Percentiles rank a stretch among this genome's conserved stretches.
These are phyloP conservation scores for Patella pellucida DNA, from an alignment of 2,888 invertebrate species.

Conservation along the genomic window DNA sequence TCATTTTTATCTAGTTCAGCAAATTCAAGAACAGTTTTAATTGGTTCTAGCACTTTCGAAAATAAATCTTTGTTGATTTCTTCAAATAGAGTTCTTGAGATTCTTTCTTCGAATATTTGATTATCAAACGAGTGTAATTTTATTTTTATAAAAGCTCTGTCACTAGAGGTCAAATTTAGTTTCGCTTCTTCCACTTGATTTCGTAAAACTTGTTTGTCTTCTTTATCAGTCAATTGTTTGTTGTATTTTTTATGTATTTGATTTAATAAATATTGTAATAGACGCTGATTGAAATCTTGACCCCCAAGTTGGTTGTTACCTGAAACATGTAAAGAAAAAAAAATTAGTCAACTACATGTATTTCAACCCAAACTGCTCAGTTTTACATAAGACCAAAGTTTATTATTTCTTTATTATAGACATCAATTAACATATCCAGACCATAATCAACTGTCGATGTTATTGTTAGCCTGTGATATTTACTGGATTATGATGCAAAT, in stretches of 20 bases:
- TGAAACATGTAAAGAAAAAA: slow-evolving; percentile 33
- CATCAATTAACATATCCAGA: too few relatives aligned
- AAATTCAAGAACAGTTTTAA: slow-evolving; percentile 70
- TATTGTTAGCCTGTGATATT: too few relatives aligned
- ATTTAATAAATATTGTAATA: slow-evolving; percentile 64
- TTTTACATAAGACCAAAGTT: neutral
- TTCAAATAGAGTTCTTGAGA: slow-evolving; percentile 72
- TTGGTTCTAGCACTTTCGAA: slow-evolving; percentile 71
- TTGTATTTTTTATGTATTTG: slow-evolving; percentile 60
- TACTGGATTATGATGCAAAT: too few relatives aligned
- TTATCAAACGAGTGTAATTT: slow-evolving; percentile 63
- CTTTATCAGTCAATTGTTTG: slow-evolving; percentile 64
- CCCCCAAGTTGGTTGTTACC: slow-evolving; percentile 74
- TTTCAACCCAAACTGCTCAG: neutral
- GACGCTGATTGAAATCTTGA: slow-evolving; percentile 73
- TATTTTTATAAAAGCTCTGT: slow-evolving; percentile 57
- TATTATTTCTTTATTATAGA: too few relatives aligned
- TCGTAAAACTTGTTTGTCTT: slow-evolving; percentile 71
- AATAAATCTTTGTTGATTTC: slow-evolving; percentile 72
- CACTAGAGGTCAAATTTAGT: slow-evolving; percentile 64
- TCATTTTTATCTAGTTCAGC: slow-evolving; percentile 63
- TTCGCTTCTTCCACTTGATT: slow-evolving; percentile 71
- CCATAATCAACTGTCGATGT: too few relatives aligned
- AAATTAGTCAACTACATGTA: neutral
- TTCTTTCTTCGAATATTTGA: slow-evolving; percentile 50